These are phyloP conservation scores for Hydrocynus forskahlii DNA, from an alignment of 2,797 vertebrate species.

Conservation along the genomic window DNA sequence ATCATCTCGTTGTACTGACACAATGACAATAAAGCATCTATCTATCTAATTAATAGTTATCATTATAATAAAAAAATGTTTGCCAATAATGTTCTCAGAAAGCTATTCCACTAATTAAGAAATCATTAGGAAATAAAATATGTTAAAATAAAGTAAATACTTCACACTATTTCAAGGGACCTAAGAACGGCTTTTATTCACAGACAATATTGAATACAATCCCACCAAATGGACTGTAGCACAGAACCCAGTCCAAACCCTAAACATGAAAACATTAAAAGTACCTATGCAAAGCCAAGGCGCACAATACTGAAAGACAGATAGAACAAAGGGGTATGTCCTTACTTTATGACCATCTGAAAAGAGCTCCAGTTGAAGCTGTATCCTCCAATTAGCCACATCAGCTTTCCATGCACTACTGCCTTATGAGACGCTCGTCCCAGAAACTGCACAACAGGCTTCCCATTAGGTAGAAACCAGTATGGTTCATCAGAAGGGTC, in stretches of 20 bases:
- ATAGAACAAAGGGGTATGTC: not conserved
- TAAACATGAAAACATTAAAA: not conserved
- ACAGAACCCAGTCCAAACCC: not conserved
- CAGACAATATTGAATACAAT: too few species aligned
- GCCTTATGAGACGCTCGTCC: not conserved
- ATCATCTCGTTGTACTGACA: too few species aligned
- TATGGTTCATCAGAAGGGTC: not conserved
- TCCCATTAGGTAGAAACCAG: not conserved
- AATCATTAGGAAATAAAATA: too few species aligned
- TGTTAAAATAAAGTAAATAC: too few species aligned
- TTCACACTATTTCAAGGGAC: too few species aligned
- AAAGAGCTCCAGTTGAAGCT: not conserved
- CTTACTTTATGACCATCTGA: slow-evolving; percentile 1
- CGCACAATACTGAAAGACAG: not conserved
- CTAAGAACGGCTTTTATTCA: too few species aligned
- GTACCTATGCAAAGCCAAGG: not conserved
- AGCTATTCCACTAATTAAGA: too few species aligned
- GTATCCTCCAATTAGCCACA: not conserved
- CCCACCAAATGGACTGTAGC: too few species aligned
- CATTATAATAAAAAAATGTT: too few species aligned
- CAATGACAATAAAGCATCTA: too few species aligned
- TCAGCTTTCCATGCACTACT: not conserved
- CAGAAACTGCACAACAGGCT: not conserved
- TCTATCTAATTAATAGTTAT: too few species aligned
- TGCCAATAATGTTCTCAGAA: too few species aligned